Base-by-base conservation (phyloP, 2,797 vertebrate genomes). In the Lagocephalus sceleratus region DNA sequence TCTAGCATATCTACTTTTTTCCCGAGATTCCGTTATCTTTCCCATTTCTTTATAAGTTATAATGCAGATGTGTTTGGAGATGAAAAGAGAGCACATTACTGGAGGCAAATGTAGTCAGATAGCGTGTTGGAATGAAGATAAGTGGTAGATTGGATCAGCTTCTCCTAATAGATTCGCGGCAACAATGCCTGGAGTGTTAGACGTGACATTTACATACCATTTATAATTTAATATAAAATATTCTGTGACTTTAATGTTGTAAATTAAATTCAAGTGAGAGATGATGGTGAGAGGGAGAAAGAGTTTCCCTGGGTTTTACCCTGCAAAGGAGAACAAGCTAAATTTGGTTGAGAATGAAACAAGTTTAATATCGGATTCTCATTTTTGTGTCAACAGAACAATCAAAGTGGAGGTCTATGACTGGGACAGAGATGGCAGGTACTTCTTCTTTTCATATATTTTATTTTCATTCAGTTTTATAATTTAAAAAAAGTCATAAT, bases 401-500 rank as follows among this genome's bases (percentile, higher is more conserved):
- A 93, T 94, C 78, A 94, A 94, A 81, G 76, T 94, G 5, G 93
- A 94, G 74, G 92, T 94, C n/a, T 93, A 94, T 49, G 93, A 94
- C 68, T 94, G 93, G 93, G 93, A 94, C 79, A 89, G 93, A 91
- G 93, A 94, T 49, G 93, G 93, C 88, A 90, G 93, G 93, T 94
- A 92, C 86, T 71, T 63, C 16, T 16, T 71, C 10, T 26, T 8
- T 35, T 57, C 38, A 43, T 43, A 11, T 42, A 19, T 19, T n/a
- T 42, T 5, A 16, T 6, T 42, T n/a, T 19, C 5, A 2, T 40
- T 14, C n/a, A 17, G 14, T 14, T 40, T 15, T 40, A 8, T n/a
- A 16, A 17, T 40, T 11, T 11, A 16, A 40, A 40, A 15, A 1
- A 17, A 15, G 16, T 40, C 15, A 40, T 1, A 40, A 40, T 8